A percentile compares a stretch with the other conserved stretches of the same genome.
phyloP scores from a whole-genome alignment of 2,113 vertebrate species.

The Mus pahari region DNA sequence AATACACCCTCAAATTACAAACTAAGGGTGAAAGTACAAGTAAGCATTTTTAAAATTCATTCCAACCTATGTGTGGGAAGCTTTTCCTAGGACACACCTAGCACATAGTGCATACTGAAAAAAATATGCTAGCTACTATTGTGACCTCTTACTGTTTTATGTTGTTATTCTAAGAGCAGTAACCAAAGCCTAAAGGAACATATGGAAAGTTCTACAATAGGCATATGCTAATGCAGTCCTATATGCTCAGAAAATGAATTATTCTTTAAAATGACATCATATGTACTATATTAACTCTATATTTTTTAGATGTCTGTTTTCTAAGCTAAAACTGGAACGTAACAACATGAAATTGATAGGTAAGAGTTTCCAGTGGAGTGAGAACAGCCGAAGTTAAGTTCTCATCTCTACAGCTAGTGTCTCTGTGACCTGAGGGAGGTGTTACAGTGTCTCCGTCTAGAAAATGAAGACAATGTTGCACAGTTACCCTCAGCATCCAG shows the following conservation, averaged over 20 bases:
- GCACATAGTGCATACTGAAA: too few relatives aligned
- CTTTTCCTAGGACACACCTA: not conserved
- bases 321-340: not conserved
- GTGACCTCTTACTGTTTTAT: not conserved
- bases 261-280: constrained; percentile 32
- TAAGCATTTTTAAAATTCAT: not conserved
- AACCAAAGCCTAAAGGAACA: not conserved
- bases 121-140: not conserved
- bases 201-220: not conserved
- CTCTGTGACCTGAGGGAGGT: not conserved
- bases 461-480: not conserved
- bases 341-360: not conserved
- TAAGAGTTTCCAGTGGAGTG: not conserved
- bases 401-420: too few relatives aligned
- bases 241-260: not conserved
- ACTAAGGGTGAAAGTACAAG: not conserved
- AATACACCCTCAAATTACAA: not conserved
- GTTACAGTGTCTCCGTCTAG: not conserved
- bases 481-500: not conserved
- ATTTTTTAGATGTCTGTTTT: not conserved
- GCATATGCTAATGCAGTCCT: not conserved
- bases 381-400: not conserved
- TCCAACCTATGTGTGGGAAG: not conserved
- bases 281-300: too few relatives aligned
- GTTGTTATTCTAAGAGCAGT: not conserved